phyloP scores from a whole-genome alignment of 2,113 vertebrate species.

The Agapornis roseicollis region DNA sequence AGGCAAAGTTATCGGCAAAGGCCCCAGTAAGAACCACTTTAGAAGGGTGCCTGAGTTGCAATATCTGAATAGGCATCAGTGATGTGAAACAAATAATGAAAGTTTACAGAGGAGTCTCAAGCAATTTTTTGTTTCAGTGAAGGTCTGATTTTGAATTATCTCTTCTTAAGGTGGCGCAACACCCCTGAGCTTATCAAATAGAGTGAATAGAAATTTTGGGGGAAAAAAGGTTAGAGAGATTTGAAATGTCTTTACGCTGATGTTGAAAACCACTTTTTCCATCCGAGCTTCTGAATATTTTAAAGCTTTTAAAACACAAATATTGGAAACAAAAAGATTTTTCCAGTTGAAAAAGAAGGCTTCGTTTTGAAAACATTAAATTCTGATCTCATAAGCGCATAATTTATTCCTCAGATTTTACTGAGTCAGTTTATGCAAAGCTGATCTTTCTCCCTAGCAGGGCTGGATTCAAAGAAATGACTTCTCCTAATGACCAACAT shows the following conservation, averaged over 20 bases:
- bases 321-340: neutral
- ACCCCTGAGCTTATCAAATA: neutral
- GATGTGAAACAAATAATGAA: neutral
- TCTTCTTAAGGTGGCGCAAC: neutral
- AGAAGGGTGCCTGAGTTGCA: neutral
- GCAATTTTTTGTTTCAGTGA: neutral
- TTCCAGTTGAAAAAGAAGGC: neutral
- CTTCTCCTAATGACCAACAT: neutral
- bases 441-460: neutral
- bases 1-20: neutral
- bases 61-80: neutral
- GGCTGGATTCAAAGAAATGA: neutral
- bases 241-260: neutral
- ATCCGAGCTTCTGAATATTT: neutral
- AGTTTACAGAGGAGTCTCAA: neutral
- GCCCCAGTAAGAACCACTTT: neutral
- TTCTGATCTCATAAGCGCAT: neutral
- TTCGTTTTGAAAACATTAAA: neutral
- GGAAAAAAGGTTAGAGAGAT: neutral
- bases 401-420: neutral
- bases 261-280: neutral
- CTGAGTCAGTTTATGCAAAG: neutral
- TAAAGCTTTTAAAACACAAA: neutral
- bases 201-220: neutral
- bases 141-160: neutral